Conservation (phyloP, 1,140 invertebrate genomes). For the Atta texana region DNA sequence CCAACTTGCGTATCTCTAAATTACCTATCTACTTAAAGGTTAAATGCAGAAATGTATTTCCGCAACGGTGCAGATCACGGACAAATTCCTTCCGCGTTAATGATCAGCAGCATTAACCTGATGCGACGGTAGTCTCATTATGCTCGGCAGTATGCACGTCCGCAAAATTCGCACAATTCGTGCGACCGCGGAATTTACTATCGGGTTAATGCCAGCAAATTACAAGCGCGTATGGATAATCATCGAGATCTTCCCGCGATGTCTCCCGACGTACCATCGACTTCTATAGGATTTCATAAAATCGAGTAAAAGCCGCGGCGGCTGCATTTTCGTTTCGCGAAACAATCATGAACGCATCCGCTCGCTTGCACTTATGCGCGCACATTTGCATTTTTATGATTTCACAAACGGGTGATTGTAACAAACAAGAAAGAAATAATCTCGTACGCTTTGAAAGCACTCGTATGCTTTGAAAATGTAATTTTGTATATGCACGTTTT, state of each 20-base stretch:
- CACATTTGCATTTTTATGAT: conserved; percentile 54
- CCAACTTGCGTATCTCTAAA: no score
- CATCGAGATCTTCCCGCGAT: conserved; percentile 36
- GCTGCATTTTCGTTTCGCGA: conserved; percentile 21
- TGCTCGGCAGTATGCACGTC: neutral
- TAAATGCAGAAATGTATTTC: conserved; percentile 23
- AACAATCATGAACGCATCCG: conserved; percentile 55
- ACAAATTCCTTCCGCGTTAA: conserved; percentile 23
- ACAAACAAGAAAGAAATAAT: conserved; percentile 9
- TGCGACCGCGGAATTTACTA: conserved; percentile 41
- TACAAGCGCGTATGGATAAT: conserved; percentile 49
- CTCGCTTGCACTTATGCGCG: neutral
- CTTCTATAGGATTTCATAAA: conserved; percentile 44
- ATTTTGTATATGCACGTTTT: neutral
- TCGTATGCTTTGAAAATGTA: neutral
- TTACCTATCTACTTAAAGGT: no score
- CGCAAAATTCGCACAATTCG: conserved; percentile 49
- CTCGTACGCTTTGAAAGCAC: neutral
- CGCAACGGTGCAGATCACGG: neutral
- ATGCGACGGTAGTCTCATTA: neutral
- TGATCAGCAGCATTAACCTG: conserved; percentile 26
- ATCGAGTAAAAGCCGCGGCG: conserved; percentile 11
- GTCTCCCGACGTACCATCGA: conserved; percentile 4
- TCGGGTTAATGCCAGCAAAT: conserved; percentile 60
- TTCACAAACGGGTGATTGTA: conserved; percentile 32